These are phyloP conservation scores for Ceryle rudis DNA, from an alignment of 2,797 vertebrate species.

Conservation along the genomic window DNA sequence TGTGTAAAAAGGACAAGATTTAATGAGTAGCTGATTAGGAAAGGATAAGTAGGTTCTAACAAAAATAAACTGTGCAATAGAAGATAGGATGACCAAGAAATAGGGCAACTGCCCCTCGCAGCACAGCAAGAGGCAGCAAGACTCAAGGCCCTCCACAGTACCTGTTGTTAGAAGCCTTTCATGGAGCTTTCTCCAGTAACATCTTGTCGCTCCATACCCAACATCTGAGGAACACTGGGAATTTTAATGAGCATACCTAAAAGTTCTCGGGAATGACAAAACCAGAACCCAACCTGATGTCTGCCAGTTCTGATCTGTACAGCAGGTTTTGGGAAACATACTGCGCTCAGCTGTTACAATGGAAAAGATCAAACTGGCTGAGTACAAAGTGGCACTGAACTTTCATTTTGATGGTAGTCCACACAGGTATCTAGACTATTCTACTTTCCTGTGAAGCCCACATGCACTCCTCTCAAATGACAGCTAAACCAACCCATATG, in stretches of 20 bases:
- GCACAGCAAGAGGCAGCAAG: not conserved
- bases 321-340: not conserved
- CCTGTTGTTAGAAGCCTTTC: not conserved
- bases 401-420: not conserved
- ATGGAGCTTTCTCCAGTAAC: not conserved
- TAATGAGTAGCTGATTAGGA: not conserved
- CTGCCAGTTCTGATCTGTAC: not conserved
- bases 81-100: not conserved
- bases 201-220: not conserved
- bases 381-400: not conserved
- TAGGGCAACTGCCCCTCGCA: not conserved
- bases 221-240: not conserved
- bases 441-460: not conserved
- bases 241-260: not conserved
- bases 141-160: not conserved
- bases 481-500: not conserved
- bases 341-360: accelerated
- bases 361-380: not conserved
- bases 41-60: not conserved
- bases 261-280: not conserved
- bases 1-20: not conserved
- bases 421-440: not conserved
- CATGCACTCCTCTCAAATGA: not conserved
- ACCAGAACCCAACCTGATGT: not conserved
- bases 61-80: not conserved